Percentiles rank a stretch among this genome's conserved stretches.
Evolutionary conservation across 2,888 invertebrate species (phyloP).

Genomic region (Drosophila formosana): DNA sequence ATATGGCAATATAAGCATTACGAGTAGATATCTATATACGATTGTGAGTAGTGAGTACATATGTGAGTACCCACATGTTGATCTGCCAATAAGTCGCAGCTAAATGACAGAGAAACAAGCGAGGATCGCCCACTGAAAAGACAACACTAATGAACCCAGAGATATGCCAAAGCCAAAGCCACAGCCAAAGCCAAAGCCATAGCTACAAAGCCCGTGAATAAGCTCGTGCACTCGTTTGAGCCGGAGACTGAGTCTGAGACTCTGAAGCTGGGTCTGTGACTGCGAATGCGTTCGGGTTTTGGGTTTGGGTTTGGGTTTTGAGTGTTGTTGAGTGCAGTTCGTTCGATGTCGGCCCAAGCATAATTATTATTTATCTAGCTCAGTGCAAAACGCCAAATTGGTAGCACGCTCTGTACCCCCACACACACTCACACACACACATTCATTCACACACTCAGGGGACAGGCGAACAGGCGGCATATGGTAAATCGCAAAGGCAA

Average conservation of each 20-base stretch:
- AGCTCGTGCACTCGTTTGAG: slow-evolving; percentile 64
- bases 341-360: slow-evolving; percentile 65
- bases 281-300: slow-evolving; percentile 3
- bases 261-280: too few species aligned
- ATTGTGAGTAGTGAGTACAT: slow-evolving; percentile 16
- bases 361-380: slow-evolving; percentile 78
- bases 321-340: slow-evolving; percentile 42
- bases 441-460: slow-evolving; percentile 1
- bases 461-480: slow-evolving; percentile 55
- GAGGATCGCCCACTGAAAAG: slow-evolving; percentile 69
- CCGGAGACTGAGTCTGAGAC: slow-evolving; percentile 2
- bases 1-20: slow-evolving; percentile 20
- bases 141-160: slow-evolving; percentile 73
- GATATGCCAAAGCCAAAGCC: slow-evolving; percentile 63
- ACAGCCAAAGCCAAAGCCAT: slow-evolving; percentile 30
- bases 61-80: slow-evolving; percentile 56
- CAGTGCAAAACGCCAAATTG: slow-evolving; percentile 71
- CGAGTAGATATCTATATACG: slow-evolving; percentile 26
- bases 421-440: slow-evolving; percentile 28
- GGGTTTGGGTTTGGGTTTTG: slow-evolving; percentile 15
- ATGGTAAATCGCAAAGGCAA: slow-evolving; percentile 75
- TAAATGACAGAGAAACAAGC: slow-evolving; percentile 55
- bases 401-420: slow-evolving; percentile 75
- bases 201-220: slow-evolving; percentile 42
- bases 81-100: slow-evolving; percentile 71